phyloP scores from a whole-genome alignment of 2,113 vertebrate genomes.

The Petromus typicus region DNA sequence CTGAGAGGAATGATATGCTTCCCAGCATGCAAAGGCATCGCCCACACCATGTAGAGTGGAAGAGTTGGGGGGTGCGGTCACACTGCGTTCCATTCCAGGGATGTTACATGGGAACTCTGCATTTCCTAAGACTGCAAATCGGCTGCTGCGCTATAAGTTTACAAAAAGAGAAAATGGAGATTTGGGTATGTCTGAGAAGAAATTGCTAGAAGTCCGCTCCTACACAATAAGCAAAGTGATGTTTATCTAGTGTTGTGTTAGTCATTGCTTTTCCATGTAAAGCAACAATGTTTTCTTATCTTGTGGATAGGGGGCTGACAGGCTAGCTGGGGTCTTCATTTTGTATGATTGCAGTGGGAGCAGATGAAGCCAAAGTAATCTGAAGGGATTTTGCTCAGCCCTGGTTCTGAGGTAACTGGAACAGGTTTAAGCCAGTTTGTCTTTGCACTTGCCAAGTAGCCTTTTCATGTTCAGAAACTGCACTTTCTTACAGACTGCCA shows the following conservation, averaged over 20 bases:
- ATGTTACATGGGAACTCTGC: neutral
- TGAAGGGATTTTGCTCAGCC: constrained; percentile 24
- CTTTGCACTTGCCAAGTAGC: neutral
- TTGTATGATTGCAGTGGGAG: neutral
- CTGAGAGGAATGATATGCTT: neutral
- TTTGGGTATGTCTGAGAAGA: neutral
- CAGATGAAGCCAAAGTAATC: neutral
- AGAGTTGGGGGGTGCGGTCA: neutral
- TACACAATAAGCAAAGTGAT: neutral
- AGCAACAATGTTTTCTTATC: neutral
- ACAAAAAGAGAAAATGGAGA: constrained; percentile 7
- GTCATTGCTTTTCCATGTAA: neutral
- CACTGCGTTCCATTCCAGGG: neutral
- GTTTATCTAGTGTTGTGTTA: neutral
- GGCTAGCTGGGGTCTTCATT: neutral
- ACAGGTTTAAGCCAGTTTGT: neutral
- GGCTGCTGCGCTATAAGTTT: constrained; percentile 18
- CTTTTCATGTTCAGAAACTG: neutral
- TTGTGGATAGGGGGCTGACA: neutral
- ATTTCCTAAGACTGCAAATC: neutral
- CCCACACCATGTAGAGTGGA: neutral
- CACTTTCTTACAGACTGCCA: neutral
- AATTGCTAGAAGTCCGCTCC: neutral
- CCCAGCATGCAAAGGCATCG: neutral
- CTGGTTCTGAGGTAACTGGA: neutral